Conservation (phyloP, 2,113 vertebrate genomes). For the Rana temporaria region DNA sequence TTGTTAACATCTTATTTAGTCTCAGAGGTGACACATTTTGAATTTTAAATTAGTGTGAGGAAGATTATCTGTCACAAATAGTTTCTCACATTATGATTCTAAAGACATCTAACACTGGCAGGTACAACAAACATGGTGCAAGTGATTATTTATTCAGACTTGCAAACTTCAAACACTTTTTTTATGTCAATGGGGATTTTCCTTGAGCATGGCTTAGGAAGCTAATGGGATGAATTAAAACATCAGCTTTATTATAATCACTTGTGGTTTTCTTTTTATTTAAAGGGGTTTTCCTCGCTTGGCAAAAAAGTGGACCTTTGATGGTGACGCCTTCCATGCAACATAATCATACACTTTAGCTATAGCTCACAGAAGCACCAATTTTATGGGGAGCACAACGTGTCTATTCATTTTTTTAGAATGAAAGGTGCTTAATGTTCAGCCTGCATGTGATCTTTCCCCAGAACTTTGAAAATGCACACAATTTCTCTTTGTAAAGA, state of each 20-base stretch:
- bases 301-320: background rate
- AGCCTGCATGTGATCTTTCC: too few species aligned
- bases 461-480: too few species aligned
- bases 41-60: background rate
- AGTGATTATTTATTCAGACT: background rate
- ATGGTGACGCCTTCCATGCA: background rate
- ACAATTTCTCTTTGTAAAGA: too few species aligned
- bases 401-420: too few species aligned
- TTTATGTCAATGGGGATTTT: slow-evolving; percentile 17
- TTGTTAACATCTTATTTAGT: slow-evolving; percentile 8
- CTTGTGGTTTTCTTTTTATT: background rate
- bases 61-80: slow-evolving; percentile 22
- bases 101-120: slow-evolving; percentile 14
- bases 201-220: background rate
- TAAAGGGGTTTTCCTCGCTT: background rate
- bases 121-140: slow-evolving; percentile 6
- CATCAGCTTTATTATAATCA: background rate
- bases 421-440: too few species aligned
- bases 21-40: background rate
- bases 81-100: slow-evolving; percentile 7
- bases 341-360: too few species aligned
- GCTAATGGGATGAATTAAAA: background rate
- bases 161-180: slow-evolving; percentile 13
- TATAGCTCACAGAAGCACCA: too few species aligned
- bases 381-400: too few species aligned